Conservation (phyloP, 2,888 invertebrate genomes). For the Acanthosoma haemorrhoidale region DNA sequence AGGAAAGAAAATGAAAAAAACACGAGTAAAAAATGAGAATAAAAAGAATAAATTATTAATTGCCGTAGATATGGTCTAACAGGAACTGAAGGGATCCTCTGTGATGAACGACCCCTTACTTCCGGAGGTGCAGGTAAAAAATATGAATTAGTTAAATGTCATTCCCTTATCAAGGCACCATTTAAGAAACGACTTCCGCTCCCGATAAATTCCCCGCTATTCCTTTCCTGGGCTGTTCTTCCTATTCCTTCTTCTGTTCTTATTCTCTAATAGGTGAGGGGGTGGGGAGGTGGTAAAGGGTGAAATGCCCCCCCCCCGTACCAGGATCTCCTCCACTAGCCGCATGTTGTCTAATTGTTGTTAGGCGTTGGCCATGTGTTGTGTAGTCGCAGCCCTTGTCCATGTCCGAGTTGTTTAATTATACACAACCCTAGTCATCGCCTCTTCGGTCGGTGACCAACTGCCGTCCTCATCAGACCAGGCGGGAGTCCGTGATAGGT, state of each 20-base stretch:
- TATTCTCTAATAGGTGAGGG: not conserved
- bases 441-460: not conserved
- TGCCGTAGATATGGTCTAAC: not conserved
- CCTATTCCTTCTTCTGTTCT: too few species aligned
- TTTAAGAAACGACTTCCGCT: not conserved
- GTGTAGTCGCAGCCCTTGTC: not conserved
- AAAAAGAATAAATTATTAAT: not conserved
- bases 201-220: not conserved
- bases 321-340: too few species aligned
- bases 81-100: not conserved
- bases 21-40: not conserved
- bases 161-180: not conserved
- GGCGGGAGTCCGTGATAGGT: too few species aligned
- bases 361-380: not conserved
- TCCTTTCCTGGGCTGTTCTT: too few species aligned
- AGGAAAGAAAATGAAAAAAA: not conserved
- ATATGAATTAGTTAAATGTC: conserved; percentile 12
- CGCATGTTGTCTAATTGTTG: not conserved
- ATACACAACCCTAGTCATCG: not conserved
- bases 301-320: too few species aligned
- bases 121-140: not conserved
- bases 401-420: not conserved
- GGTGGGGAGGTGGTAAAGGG: not conserved
- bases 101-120: not conserved
- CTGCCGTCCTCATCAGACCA: too few species aligned